Base-by-base conservation (phyloP, 2,888 invertebrate genomes). In the Polietes domitor region DNA sequence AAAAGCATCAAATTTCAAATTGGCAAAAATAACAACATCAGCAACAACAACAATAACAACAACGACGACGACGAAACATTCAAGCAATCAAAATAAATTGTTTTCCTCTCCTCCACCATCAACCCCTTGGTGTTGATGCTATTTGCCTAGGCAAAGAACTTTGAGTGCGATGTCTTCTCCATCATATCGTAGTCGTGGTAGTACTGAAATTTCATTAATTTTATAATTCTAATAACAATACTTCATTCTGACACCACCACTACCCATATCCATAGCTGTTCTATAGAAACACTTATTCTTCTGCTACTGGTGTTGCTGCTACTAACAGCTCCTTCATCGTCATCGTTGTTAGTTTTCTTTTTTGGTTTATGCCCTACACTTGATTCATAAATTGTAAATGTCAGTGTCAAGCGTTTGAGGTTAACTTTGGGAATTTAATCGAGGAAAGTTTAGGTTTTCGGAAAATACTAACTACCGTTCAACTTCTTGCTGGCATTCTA, bases 1-100 rank as follows among this genome's bases (percentile, higher is more conserved):
- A 32, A 82, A 53, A 37, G 71, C 43, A 82, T 75, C 63, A 71
- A 75, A 75, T 75, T 78, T 82, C 63, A 82, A 75, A 82, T 43
- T 78, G 70, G 12, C 58, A 41, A 43, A 24, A 53, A 65, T 12
- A 55, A 68, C 26, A 55, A 68, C 61, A 74, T 24, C 65, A 70
- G 19, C 37, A 58, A 12, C n/a, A 15, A 26, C n/a, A 65, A 53
- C 55, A 26, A n/a, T 12, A 12, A 37, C 37, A 7, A 55, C n/a
- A 15, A 26, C n/a, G 74, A 53, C 55, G 58, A n/a, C 37, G 37
- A 37, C 37, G 1, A 55, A 50, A 32, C 50, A 71, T 2, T 70
- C 24, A 32, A 70, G 71, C 78, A 78, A 75, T 71, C 75, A 65
- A 82, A 78, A 78, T 72, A 65, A 75, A 70, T 73, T 77, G 58